Evolutionary conservation across 2,888 invertebrate species (phyloP).

Genomic region (Urechis unicinctus): DNA sequence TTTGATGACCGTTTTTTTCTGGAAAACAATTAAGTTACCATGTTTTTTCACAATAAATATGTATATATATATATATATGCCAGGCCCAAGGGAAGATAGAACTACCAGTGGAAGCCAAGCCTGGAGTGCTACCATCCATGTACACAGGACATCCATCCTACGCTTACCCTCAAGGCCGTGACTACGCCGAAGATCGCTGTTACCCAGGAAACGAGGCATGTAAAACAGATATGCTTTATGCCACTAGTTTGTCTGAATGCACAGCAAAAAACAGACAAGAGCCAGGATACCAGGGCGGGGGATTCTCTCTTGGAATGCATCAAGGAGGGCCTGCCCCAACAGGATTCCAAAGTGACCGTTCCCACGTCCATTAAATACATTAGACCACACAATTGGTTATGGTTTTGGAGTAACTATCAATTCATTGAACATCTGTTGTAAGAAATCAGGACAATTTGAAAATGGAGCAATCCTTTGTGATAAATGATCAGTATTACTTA

Average conservation of each 20-base stretch:
- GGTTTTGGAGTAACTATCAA: too few relatives aligned
- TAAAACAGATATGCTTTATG: slow-evolving; percentile 13
- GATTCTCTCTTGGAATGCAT: slow-evolving; percentile 40
- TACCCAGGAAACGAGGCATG: slow-evolving; percentile 38
- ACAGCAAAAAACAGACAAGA: slow-evolving; percentile 10
- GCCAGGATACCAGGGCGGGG: slow-evolving; percentile 33
- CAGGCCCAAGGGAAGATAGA: slow-evolving; percentile 42
- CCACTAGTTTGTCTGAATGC: slow-evolving; percentile 6
- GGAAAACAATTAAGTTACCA: neutral
- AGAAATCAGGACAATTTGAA: too few relatives aligned
- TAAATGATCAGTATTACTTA: too few relatives aligned
- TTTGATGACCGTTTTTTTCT: neutral
- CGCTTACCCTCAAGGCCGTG: slow-evolving; percentile 40
- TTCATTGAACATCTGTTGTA: too few relatives aligned
- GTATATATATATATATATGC: neutral
- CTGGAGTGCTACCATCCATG: slow-evolving; percentile 39
- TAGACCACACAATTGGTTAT: too few relatives aligned
- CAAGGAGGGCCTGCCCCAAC: slow-evolving; percentile 41
- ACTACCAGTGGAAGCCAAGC: slow-evolving; percentile 37
- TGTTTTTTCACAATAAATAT: neutral
- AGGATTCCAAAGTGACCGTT: slow-evolving; percentile 54
- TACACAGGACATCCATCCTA: slow-evolving; percentile 49
- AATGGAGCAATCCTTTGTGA: too few relatives aligned
- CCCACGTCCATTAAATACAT: too few relatives aligned
- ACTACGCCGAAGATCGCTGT: slow-evolving; percentile 35